Percentiles rank a stretch among this genome's conserved stretches.
These are phyloP conservation scores for Poliocrania exsul DNA, from an alignment of 2,797 vertebrate genomes.

Conservation along the genomic window DNA sequence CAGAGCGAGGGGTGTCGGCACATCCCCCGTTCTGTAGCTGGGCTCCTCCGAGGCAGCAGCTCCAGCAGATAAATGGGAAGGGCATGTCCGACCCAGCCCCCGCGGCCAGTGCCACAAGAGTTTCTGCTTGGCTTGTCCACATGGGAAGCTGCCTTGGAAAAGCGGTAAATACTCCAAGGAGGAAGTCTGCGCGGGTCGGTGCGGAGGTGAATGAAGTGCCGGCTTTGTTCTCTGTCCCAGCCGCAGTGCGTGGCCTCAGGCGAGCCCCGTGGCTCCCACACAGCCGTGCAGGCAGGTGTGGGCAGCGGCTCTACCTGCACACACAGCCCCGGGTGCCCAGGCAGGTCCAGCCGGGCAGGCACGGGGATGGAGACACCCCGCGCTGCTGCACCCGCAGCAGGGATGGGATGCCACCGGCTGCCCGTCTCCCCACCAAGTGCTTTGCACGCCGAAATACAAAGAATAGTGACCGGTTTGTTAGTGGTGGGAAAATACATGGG, in stretches of 20 bases:
- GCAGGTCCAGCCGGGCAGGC: background rate
- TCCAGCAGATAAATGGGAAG: background rate
- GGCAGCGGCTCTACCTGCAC: background rate
- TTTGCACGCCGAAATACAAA: fast-evolving
- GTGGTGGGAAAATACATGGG: background rate
- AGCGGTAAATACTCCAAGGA: background rate
- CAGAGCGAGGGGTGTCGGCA: fast-evolving
- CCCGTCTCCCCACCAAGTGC: fast-evolving
- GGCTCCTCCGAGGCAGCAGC: background rate
- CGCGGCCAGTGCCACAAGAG: background rate
- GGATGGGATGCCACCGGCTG: fast-evolving
- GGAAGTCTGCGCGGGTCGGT: background rate
- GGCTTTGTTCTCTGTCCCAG: constrained; percentile 13
- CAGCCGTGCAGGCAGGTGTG: background rate
- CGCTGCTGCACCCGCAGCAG: fast-evolving
- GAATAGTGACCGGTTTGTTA: fast-evolving
- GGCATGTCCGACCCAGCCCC: background rate
- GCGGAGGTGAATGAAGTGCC: background rate
- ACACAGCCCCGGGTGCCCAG: background rate
- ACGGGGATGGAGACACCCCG: background rate
- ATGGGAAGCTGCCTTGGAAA: background rate
- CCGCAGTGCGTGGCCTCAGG: fast-evolving
- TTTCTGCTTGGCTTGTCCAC: background rate
- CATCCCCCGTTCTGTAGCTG: fast-evolving
- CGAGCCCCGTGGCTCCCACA: background rate